Percentiles rank a stretch among this genome's conserved stretches.
phyloP scores from a whole-genome alignment of 1,140 invertebrate genomes.

The Euglossa dilemma region DNA sequence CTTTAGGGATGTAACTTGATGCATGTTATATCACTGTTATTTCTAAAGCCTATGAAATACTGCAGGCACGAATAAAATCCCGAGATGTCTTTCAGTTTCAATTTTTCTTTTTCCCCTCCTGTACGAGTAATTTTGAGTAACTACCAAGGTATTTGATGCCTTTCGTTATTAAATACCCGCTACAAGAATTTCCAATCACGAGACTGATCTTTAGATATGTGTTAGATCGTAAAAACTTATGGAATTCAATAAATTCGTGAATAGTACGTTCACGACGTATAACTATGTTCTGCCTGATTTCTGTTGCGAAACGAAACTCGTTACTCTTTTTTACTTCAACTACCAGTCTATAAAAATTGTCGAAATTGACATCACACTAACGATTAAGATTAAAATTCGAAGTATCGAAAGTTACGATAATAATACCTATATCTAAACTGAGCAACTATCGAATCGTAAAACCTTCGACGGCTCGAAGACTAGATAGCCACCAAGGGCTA shows the following conservation, averaged over 20 bases:
- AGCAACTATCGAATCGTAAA: constrained; percentile 47
- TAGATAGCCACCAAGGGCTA: not conserved
- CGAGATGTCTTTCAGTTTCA: constrained; percentile 1
- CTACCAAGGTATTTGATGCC: not conserved
- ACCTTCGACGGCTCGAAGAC: constrained; percentile 40
- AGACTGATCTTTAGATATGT: constrained; percentile 63
- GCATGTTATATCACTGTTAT: constrained; percentile 61
- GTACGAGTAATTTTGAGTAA: not conserved
- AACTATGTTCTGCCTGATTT: constrained; percentile 17
- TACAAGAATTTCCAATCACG: constrained; percentile 26
- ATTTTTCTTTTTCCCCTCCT: too few species aligned
- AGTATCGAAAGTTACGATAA: constrained; percentile 48
- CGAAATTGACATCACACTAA: constrained; percentile 55
- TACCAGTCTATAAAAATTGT: constrained; percentile 67
- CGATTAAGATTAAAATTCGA: constrained; percentile 58
- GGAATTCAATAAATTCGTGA: constrained; percentile 46
- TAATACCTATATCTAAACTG: constrained; percentile 51
- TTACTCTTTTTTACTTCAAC: constrained; percentile 28
- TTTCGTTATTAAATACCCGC: constrained; percentile 7
- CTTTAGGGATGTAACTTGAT: constrained; percentile 69
- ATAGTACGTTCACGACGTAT: constrained; percentile 33
- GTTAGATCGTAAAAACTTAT: constrained; percentile 50
- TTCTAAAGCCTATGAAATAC: constrained; percentile 55
- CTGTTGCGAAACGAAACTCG: constrained; percentile 37
- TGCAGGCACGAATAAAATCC: constrained; percentile 36